Evolutionary conservation across 2,113 vertebrate genomes (phyloP), one percentile per base, ranked within the genome.

Genomic region (Protobothrops flavoviridis): DNA sequence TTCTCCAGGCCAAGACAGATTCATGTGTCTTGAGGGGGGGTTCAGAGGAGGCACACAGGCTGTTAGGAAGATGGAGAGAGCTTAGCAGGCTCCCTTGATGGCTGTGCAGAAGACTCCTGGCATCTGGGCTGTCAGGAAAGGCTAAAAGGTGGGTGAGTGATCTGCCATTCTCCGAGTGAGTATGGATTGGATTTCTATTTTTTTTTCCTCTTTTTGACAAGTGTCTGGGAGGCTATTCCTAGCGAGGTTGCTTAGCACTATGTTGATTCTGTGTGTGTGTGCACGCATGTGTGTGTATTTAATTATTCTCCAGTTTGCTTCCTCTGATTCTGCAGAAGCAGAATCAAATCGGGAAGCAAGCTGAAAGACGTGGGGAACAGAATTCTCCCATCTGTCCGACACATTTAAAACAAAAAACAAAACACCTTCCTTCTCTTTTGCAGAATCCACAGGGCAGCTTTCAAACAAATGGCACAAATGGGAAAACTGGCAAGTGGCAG

Each of bases 1-100:
- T 53, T 92, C 88, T 92, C 89, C 94, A 91, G 64, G 91, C 90
- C 0, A 9, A 53, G 92, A 95, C 93, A 21, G 94, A 94, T 85
- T 88, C 57, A 92, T 94, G 94, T 95, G 94, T 95, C 95, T 94
- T 94, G 48, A 69, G 64, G 87, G 92, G 92, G 87, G 88, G 91
- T 90, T 93, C 59, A 61, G 94, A 95, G 95, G 91, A 94, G 95
- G 89, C 91, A 92, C 92, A 95, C 93, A 74, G 57, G 90, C 95
- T 94, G 94, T 90, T 93, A 88, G 74, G 93, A 94, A 94, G 93
- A 94, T 7, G 59, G 13, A 55, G 61, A 12, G 9, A 11, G 43
- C 88, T 57, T 91, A 93, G 64, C 69, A 92, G 94, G 94, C 55
- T 56, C 94, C 93, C 94, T 93, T 88, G 93, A 86, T 12, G 90